Evolutionary conservation across 1,140 invertebrate genomes (phyloP).

Genomic region (Pseudachorutes palmiensis): DNA sequence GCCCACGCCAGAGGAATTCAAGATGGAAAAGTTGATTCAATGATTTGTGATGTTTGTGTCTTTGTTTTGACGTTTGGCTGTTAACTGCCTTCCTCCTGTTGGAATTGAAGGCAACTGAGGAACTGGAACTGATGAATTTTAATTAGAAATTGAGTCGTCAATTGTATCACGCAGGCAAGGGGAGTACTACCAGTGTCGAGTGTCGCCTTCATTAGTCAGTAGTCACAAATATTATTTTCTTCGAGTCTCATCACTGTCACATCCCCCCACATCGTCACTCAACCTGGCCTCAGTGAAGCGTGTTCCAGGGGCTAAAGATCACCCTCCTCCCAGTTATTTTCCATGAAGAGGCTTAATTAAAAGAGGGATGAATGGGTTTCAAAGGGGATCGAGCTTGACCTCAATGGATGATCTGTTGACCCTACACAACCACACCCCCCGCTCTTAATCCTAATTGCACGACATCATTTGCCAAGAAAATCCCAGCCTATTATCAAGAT

Average conservation of each 20-base stretch:
- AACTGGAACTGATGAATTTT: neutral
- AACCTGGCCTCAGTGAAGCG: neutral
- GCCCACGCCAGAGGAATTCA: too few relatives aligned
- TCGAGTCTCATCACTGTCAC: neutral
- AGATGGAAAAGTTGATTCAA: neutral
- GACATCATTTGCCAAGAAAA: neutral
- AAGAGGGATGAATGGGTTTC: neutral
- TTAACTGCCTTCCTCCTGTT: neutral
- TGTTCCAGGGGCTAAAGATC: neutral
- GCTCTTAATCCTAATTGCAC: neutral
- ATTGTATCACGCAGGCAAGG: neutral
- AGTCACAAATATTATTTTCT: neutral
- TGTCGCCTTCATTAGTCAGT: neutral
- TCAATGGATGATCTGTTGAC: neutral
- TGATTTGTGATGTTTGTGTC: neutral
- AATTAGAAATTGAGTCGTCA: neutral
- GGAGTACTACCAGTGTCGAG: too few relatives aligned
- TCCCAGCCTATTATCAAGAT: neutral
- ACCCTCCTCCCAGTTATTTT: neutral
- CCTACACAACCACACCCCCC: neutral
- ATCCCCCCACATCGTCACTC: neutral
- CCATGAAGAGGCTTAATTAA: neutral
- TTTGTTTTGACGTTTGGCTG: neutral
- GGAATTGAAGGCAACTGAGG: neutral
- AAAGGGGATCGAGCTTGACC: neutral